phyloP scores from a whole-genome alignment of 2,113 vertebrate genomes.

The Azemiops feae region DNA sequence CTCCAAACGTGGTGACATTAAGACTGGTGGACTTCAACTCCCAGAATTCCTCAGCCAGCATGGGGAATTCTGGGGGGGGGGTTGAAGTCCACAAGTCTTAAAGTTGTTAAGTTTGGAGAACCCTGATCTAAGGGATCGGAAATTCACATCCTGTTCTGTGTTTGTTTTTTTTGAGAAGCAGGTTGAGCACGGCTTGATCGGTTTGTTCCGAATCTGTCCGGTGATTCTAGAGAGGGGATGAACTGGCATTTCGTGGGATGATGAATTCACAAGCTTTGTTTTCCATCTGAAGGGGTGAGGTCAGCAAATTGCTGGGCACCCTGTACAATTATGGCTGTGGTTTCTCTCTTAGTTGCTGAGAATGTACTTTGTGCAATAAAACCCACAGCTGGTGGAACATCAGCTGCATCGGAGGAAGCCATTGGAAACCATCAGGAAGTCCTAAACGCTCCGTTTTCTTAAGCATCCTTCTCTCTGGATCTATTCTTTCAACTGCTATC shows the following conservation, averaged over 20 bases:
- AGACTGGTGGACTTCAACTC: neutral
- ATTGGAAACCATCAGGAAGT: no score
- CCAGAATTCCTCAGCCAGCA: neutral
- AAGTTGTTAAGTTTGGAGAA: no score
- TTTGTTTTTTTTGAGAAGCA: neutral
- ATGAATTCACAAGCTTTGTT: neutral
- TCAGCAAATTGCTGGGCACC: neutral
- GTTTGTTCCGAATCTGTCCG: neutral
- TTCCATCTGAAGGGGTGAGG: neutral
- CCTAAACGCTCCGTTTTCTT: neutral
- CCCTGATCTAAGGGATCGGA: no score
- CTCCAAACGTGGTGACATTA: no score
- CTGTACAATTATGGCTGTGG: constrained; percentile 30
- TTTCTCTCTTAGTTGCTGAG: constrained; percentile 20
- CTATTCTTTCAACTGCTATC: neutral
- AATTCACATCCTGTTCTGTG: neutral
- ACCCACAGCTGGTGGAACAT: neutral
- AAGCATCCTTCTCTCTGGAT: neutral
- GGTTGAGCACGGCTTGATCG: neutral
- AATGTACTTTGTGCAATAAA: constrained; percentile 17
- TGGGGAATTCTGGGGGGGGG: neutral
- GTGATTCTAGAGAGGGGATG: neutral
- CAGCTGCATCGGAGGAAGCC: neutral
- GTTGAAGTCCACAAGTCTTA: neutral
- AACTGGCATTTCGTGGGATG: constrained; percentile 7